A percentile compares a stretch with the other conserved stretches of the same genome.
Evolutionary conservation across 2,888 invertebrate genomes (phyloP).

Genomic region (Brassicogethes aeneus): DNA sequence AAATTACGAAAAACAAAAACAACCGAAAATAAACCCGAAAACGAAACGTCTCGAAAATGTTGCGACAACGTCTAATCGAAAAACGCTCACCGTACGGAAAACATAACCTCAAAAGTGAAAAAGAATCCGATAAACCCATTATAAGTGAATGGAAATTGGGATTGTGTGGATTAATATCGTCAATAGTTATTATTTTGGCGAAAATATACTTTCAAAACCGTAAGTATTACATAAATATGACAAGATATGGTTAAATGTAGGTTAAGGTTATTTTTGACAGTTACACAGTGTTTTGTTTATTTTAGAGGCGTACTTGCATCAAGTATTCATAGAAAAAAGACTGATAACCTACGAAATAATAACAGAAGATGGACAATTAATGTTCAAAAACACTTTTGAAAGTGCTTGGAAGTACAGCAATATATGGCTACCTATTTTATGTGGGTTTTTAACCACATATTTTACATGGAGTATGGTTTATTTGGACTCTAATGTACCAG

Average conservation of each 20-base stretch:
- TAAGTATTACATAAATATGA: constrained; percentile 25
- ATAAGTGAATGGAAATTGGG: constrained; percentile 33
- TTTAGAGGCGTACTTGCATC: constrained; percentile 24
- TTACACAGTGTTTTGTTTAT: constrained; percentile 4
- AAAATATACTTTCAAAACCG: constrained; percentile 30
- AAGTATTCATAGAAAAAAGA: constrained; percentile 27
- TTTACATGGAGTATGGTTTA: constrained; percentile 52
- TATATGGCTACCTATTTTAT: constrained; percentile 36
- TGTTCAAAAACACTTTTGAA: constrained; percentile 24
- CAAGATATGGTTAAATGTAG: not conserved
- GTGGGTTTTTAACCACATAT: constrained; percentile 45
- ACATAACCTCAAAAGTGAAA: constrained; percentile 10
- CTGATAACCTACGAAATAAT: constrained; percentile 30
- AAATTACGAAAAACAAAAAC: too few relatives aligned
- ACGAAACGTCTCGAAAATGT: too few relatives aligned
- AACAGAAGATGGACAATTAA: constrained; percentile 32
- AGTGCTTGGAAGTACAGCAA: constrained; percentile 32
- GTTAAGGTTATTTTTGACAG: constrained; percentile 1
- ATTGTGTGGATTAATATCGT: constrained; percentile 29
- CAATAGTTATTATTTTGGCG: constrained; percentile 26
- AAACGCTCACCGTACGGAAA: not conserved
- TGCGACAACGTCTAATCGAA: too few relatives aligned
- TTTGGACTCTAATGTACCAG: constrained; percentile 52
- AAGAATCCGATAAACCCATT: constrained; percentile 12
- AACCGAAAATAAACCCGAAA: too few relatives aligned